These are phyloP conservation scores for Campoplex nolae DNA, from an alignment of 2,888 invertebrate species.

Conservation along the genomic window DNA sequence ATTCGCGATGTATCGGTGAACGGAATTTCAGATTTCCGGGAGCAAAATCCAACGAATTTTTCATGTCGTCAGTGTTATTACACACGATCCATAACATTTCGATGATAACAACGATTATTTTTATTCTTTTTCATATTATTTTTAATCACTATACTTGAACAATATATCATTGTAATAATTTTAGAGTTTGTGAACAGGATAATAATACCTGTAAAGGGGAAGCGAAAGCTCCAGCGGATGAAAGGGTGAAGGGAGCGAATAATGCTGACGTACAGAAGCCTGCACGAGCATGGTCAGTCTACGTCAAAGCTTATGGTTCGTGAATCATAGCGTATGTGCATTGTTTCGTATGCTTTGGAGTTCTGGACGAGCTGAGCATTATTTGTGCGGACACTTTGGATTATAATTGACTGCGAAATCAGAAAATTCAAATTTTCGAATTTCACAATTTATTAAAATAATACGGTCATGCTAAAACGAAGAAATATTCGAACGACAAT, in stretches of 20 bases:
- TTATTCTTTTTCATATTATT: not conserved
- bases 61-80: not conserved
- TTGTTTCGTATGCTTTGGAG: constrained; percentile 3
- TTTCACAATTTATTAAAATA: not conserved
- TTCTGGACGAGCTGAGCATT: constrained; percentile 1
- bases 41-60: not conserved
- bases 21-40: not conserved
- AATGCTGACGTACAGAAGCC: constrained; percentile 15
- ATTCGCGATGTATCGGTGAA: not conserved
- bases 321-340: not conserved
- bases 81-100: not conserved
- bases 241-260: constrained; percentile 37
- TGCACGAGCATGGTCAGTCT: constrained; percentile 33
- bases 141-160: not conserved
- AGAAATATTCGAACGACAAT: not conserved
- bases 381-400: constrained; percentile 2
- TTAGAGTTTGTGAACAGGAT: not conserved
- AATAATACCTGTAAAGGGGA: constrained; percentile 1
- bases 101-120: not conserved
- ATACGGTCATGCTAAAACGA: not conserved
- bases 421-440: not conserved
- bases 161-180: not conserved
- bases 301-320: constrained; percentile 32
- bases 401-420: not conserved
- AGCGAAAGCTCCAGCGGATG: not conserved